Base-by-base conservation (phyloP, 2,113 vertebrate genomes). In the Myodes glareolus region DNA sequence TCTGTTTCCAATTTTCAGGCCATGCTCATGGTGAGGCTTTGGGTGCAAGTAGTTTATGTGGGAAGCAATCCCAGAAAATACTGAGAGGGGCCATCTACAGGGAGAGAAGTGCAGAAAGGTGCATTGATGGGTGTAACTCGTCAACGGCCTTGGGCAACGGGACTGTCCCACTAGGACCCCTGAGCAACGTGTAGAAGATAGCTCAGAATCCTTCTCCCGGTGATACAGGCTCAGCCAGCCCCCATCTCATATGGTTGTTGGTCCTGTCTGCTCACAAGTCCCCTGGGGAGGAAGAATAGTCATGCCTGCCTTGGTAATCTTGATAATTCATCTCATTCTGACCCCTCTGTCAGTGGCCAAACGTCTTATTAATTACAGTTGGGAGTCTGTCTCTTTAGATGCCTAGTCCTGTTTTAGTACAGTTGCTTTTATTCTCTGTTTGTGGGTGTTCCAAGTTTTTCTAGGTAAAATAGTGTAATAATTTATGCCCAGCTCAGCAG, bases 21-120 rank as follows among this genome's bases (percentile, higher is more conserved):
- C 67, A 63, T 9, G 78, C 95, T 89, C 70, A 89, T 61, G 93
- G 92, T 31, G 1, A 87, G 84, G 95, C 84, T 92, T 96, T 97
- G 97, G 97, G 96, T 97, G 94, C 96, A 94, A 97, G 95, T 42
- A 90, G 96, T 97, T 97, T 95, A 95, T 97, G 88, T 97, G 96
- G 96, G 95, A 97, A 93, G 88, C 73, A 55, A 92, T 95, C 96
- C 96, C 92, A 47, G 96, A 92, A 94, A 84, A 52, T 76, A 68
- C 55, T 33, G 73, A 33, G 52, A 81, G 65, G 76, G 68, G n/a
- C 33, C 16, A 31, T 33, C n/a, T 93, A 19, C 55, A 50, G 77
- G 55, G 73, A 23, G 80, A 47, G 55, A 13, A 65, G 65, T 33
- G 33, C 14, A 5, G 65, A 70, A 86, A 88, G 91, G 88, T 88